Evolutionary conservation across 2,797 vertebrate species (phyloP), one percentile per base, ranked within the genome.

Genomic region (Anableps anableps): DNA sequence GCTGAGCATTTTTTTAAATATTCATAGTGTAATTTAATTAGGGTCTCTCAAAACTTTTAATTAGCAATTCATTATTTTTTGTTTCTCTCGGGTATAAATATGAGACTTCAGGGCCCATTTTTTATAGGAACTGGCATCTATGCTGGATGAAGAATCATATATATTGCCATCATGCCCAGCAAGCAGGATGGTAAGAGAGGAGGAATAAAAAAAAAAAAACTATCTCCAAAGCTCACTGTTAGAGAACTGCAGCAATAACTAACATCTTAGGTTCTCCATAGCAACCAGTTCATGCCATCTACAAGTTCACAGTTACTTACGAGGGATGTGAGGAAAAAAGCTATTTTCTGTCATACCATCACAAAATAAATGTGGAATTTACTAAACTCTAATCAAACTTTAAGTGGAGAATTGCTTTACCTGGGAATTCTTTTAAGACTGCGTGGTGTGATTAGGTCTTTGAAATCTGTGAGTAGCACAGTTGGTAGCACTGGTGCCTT

Each of bases 391-490:
- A 45, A 45, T 17, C 6, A 2, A 47, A 47, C 26, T 71, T 17
- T 9, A 17, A 71, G 9, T 71, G 36, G 38, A 36, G 36, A 64
- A 13, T 60, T 26, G 21, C 34, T 60, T 60, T 60, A 64, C 60
- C 31, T 2, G 16, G 60, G 31, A 29, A 64, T 7, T 64, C 60
- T 64, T 34, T 13, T 47, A 47, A 34, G 29, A 3, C 14, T 34
- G 16, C 34, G 31, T 64, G 60, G 60, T 29, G 19, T 60, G n/a
- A 60, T 60, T 60, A 60, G 29, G n/a, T 64, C 60, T 36, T 29
- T 62, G 14, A 62, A 62, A 62, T 62, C 58, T 31, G 58, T n/a
- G 58, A n/a, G n/a, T n/a, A n/a, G n/a, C n/a, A n/a, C n/a, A n/a
- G n/a, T n/a, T n/a, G n/a, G n/a, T n/a, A n/a, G n/a, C n/a, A n/a